Percentiles rank a stretch among this genome's conserved stretches.
These are phyloP conservation scores for Hyphantria cunea DNA, from an alignment of 1,140 invertebrate genomes.

Conservation along the genomic window DNA sequence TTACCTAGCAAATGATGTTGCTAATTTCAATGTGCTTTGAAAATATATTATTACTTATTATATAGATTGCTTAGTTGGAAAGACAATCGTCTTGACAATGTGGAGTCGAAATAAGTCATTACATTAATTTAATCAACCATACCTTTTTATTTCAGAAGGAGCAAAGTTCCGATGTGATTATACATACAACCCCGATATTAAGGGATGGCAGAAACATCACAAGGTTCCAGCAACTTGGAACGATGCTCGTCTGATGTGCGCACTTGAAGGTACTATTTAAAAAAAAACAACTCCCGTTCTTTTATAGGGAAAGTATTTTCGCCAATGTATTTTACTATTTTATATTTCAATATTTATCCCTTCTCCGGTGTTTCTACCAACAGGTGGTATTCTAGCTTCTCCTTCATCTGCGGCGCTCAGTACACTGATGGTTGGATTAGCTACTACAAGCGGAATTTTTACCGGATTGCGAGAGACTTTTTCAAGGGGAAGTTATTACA, in stretches of 20 bases:
- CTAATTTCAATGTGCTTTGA: too few relatives aligned
- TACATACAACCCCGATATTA: background rate
- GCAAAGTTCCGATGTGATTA: conserved; percentile 4
- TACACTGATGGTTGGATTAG: background rate
- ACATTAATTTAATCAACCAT: background rate
- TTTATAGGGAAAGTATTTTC: too few relatives aligned
- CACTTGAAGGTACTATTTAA: conserved; percentile 6
- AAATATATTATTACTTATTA: too few relatives aligned
- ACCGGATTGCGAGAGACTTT: background rate
- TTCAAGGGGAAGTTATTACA: background rate
- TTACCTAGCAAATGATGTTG: too few relatives aligned
- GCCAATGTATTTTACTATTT: too few relatives aligned
- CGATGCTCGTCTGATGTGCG: conserved; percentile 3
- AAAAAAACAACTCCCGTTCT: too few relatives aligned
- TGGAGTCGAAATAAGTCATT: too few relatives aligned
- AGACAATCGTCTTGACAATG: too few relatives aligned
- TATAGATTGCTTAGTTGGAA: too few relatives aligned
- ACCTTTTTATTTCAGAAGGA: background rate
- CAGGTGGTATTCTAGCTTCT: background rate
- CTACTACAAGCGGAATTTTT: background rate
- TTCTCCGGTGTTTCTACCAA: too few relatives aligned
- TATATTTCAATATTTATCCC: too few relatives aligned
- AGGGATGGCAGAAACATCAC: conserved; percentile 5
- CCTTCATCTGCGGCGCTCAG: background rate
- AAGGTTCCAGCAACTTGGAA: conserved; percentile 5